A percentile compares a stretch with the other conserved stretches of the same genome.
Conservation (phyloP, 2,797 vertebrate species). For the Botia kubotai region DNA sequence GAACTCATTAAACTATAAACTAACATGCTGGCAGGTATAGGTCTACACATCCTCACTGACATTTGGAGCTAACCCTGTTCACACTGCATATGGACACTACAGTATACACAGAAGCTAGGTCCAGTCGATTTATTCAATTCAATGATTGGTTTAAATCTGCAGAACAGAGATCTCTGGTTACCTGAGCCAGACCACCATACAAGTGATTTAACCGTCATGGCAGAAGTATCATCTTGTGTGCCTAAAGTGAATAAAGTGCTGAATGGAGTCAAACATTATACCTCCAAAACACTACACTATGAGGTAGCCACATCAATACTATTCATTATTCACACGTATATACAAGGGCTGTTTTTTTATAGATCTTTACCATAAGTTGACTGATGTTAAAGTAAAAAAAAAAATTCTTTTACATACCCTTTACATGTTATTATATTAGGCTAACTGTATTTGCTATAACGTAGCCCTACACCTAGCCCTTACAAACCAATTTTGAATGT, state of each 20-base stretch:
- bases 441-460: no score
- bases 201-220: constrained; percentile 60
- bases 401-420: no score
- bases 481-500: no score
- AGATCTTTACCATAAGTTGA: no score
- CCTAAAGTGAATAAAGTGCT: constrained; percentile 67
- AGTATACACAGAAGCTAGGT: neutral
- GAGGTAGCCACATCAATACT: neutral
- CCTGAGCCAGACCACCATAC: constrained; percentile 65
- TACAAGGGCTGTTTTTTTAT: no score
- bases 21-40: neutral
- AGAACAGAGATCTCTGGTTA: constrained; percentile 24
- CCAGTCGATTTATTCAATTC: constrained; percentile 13
- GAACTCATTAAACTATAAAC: constrained; percentile 17
- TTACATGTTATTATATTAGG: no score
- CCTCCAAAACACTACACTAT: neutral
- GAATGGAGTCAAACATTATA: constrained; percentile 31
- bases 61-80: neutral
- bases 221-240: constrained; percentile 70
- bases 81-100: constrained; percentile 3
- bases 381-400: no score
- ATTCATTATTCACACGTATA: neutral
- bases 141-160: neutral
- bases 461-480: no score
- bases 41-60: constrained; percentile 2